Base-by-base conservation (phyloP, 2,888 invertebrate species). In the Graphium colonna region DNA sequence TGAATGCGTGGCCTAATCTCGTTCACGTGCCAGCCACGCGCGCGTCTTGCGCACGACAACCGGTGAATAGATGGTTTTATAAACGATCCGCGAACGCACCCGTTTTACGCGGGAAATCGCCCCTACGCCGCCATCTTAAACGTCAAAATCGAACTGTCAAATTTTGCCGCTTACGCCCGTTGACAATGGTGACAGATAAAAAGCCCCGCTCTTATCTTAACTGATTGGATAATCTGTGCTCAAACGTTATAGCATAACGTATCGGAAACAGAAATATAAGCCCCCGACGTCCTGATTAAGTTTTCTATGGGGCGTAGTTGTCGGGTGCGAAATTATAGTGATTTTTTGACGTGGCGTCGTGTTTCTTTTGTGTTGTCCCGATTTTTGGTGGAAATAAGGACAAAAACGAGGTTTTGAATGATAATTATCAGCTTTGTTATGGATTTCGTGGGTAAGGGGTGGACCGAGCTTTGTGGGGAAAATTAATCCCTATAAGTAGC, bases 151-250 rank as follows among this genome's bases (percentile, higher is more conserved):
- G 7, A 70, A 66, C 55, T 61, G 63, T 62, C 58, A 69, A 59
- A 62, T 60, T 72, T 73, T 74, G 79, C 73, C 77, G 73, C 61
- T 66, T 76, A 74, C 55, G 36, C 31, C 69, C 1, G 68, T 59
- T 55, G 49, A 60, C 67, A 68, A 70, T 72, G 65, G 61, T 56
- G 55, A 5, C 10, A 53, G 41, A 59, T 68, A 77, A 88, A 87
- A 88, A 87, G 83, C 85, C 85, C 86, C 83, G 82, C 82, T 79
- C 85, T 87, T 89, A 88, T 88, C 88, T 87, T 88, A 86, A 86
- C 89, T 88, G 89, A 89, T 89, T 89, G 88, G 88, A 86, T 89
- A 89, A 89, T 89, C 88, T 88, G 82, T 86, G 77, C 77, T 88
- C 87, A 87, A 88, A 87, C 74, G 86, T 69, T 82, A 85, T 81